A percentile compares a stretch with the other conserved stretches of the same genome.
Conservation (phyloP, 1,140 invertebrate genomes). For the Pantala flavescens region DNA sequence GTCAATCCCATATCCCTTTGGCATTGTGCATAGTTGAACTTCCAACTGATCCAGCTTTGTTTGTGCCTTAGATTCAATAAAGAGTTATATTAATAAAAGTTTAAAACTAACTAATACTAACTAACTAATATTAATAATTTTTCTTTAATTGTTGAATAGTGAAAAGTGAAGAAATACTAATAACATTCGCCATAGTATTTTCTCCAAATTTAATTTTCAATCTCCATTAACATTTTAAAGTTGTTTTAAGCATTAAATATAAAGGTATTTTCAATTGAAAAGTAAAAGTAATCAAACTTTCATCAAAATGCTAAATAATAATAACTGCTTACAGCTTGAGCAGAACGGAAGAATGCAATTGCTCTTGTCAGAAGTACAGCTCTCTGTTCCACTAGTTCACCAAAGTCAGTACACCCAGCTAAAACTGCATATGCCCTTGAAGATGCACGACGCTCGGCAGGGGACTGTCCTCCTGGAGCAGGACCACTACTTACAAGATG, state of each 20-base stretch:
- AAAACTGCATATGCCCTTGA: slow-evolving; percentile 60
- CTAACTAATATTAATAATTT: too few relatives aligned
- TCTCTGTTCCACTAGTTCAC: slow-evolving; percentile 58
- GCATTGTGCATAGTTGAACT: slow-evolving; percentile 53
- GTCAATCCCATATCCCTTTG: background rate
- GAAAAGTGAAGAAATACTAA: background rate
- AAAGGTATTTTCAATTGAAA: too few relatives aligned
- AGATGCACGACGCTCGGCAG: slow-evolving; percentile 36
- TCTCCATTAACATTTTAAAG: too few relatives aligned
- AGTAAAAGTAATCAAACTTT: too few relatives aligned
- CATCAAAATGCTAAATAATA: too few relatives aligned
- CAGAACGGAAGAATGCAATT: slow-evolving; percentile 61
- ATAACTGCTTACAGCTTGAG: slow-evolving; percentile 47
- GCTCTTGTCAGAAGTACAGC: slow-evolving; percentile 54
- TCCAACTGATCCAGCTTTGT: slow-evolving; percentile 67
- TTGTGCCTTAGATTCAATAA: slow-evolving; percentile 43
- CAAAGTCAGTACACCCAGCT: slow-evolving; percentile 60
- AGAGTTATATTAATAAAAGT: slow-evolving; percentile 17
- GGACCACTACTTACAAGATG: slow-evolving; percentile 56
- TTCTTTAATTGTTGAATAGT: background rate
- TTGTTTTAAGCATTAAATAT: too few relatives aligned
- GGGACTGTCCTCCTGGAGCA: slow-evolving; percentile 54
- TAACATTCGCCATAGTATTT: too few relatives aligned
- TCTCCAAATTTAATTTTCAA: too few relatives aligned
- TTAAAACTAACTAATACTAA: slow-evolving; percentile 14